Evolutionary conservation across 2,888 invertebrate species (phyloP), one percentile per base, ranked within the genome.

Genomic region (Protophormia terraenovae): DNA sequence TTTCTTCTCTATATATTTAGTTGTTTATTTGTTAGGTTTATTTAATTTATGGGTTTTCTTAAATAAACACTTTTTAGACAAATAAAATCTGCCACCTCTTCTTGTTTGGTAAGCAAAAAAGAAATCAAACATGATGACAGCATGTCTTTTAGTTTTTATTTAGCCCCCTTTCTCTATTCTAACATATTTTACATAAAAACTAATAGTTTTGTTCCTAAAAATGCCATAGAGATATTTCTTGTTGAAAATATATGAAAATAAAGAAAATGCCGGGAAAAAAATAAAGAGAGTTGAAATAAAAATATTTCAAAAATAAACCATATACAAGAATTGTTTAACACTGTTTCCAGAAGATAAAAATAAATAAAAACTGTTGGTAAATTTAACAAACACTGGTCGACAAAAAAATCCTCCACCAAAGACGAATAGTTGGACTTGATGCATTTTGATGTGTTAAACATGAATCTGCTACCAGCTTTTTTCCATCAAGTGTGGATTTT

Each of bases 41-140:
- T 41, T 41, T 79, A 79, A 79, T 79, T 79, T 79, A 79, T 79
- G 71, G 53, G 8, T 67, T 60, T 83, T 78, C 55, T 32, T 69
- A 58, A 45, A 75, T 35, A 78, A 60, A 83, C 45, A 69, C 62
- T 84, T 84, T 69, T 64, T 55, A 64, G 16, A 62, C 27, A 78
- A 69, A 71, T 41, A 71, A 71, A 75, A 53, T 45, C 55, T 64
- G 29, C 62, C 73, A 62, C 69, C 73, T 69, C 38, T 78, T 79
- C 29, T 71, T 2, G 7, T 27, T 27, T 53, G 14, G 6, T 50
- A 12, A 73, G n/a, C n/a, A n/a, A 32, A 50, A 27, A 27, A 14
- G 19, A n/a, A 45, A 27, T 72, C 8, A 41, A 66, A 38, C 41
- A 55, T 7, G 69, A 62, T 58, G 76, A 82, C 82, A 71, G 71